Evolutionary conservation across 2,113 vertebrate genomes (phyloP).

Genomic region (Chaetodon trifascialis): DNA sequence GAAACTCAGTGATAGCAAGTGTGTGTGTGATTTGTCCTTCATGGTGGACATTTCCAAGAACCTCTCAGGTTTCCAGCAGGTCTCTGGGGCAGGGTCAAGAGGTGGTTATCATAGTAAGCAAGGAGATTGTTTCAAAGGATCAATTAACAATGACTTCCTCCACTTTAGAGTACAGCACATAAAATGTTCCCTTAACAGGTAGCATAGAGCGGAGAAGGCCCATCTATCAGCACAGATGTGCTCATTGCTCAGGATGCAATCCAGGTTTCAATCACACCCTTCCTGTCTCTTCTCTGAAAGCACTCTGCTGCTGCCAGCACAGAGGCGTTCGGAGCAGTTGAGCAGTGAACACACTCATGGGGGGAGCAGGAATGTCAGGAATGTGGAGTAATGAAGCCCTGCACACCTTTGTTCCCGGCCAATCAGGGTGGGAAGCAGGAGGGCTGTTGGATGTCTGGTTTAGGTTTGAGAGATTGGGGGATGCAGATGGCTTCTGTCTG

Average conservation of each 20-base stretch:
- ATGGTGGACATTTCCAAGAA: too few relatives aligned
- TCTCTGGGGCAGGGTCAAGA: too few relatives aligned
- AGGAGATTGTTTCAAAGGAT: too few relatives aligned
- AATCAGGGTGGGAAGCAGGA: neutral
- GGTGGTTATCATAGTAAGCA: neutral
- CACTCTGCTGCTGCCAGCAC: neutral
- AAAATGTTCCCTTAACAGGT: too few relatives aligned
- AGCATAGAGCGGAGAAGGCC: neutral
- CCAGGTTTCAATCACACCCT: neutral
- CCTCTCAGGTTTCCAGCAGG: too few relatives aligned
- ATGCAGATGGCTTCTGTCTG: neutral
- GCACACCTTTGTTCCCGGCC: neutral
- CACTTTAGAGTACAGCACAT: too few relatives aligned
- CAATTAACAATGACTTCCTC: too few relatives aligned
- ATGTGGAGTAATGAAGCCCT: conserved; percentile 1
- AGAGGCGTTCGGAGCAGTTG: neutral
- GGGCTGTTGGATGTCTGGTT: neutral
- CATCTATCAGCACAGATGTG: neutral
- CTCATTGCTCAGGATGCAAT: neutral
- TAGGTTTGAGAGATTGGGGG: neutral
- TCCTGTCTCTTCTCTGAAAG: neutral
- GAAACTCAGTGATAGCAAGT: too few relatives aligned
- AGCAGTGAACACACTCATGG: neutral
- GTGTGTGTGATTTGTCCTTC: too few relatives aligned
- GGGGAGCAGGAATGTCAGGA: conserved; percentile 14